These are phyloP conservation scores for Hydrochoerus hydrochaeris DNA, from an alignment of 2,113 vertebrate genomes.

Conservation along the genomic window DNA sequence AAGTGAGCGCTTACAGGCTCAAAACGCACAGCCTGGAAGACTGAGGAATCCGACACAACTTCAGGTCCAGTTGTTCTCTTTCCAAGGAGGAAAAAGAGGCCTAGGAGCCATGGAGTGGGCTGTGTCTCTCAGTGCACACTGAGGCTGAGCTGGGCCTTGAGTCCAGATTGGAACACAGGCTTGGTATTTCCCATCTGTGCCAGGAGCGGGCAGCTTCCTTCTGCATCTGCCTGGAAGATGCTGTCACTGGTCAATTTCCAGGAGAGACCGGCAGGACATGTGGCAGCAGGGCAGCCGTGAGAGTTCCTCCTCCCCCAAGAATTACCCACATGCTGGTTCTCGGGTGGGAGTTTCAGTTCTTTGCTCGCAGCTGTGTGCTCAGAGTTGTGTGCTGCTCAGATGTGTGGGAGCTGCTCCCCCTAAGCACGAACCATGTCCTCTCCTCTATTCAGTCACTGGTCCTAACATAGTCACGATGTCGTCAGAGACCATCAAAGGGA, in stretches of 20 bases:
- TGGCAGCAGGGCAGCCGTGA: background rate
- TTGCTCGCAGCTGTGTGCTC: background rate
- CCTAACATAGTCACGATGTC: background rate
- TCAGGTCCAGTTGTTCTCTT: background rate
- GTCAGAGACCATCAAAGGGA: background rate
- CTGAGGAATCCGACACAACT: too few species aligned
- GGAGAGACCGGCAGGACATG: background rate
- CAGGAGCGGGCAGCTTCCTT: too few species aligned
- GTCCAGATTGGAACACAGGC: background rate
- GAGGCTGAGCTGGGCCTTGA: background rate
- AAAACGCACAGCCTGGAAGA: background rate
- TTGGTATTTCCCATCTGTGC: too few species aligned
- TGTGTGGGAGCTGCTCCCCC: background rate
- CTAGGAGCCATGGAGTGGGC: background rate
- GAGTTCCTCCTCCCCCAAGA: background rate
- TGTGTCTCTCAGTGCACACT: fast-evolving
- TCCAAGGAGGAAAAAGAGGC: background rate
- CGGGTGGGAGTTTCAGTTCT: background rate
- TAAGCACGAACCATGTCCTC: background rate
- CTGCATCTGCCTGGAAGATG: background rate
- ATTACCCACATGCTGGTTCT: background rate
- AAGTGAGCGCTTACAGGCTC: background rate
- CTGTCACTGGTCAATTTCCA: background rate
- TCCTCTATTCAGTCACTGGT: background rate
- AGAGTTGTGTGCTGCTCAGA: background rate